Base-by-base conservation (phyloP, 2,888 invertebrate genomes). In the Microplitis deprimator region DNA sequence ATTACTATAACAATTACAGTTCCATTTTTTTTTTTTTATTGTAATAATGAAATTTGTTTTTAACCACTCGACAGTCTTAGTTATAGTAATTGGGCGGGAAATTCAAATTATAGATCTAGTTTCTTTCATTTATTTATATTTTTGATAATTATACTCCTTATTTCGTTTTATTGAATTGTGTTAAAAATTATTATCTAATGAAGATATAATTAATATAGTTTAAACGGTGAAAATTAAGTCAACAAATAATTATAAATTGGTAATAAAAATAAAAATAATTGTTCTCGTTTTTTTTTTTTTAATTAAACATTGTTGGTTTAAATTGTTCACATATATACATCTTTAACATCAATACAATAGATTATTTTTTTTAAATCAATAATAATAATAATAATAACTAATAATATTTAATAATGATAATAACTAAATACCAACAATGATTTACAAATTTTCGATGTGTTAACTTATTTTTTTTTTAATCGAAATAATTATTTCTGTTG, bases 11-110 rank as follows among this genome's bases (percentile, higher is more conserved):
- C 50, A 50, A 50, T 50, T 13, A 50, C 13, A 50, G 50, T 50
- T 50, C 50, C 8, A 50, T 50, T 50, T 50, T 50, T 13, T 50
- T 13, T 76, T 72, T 76, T 78, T 78, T 64, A 69, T 64, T 77
- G 76, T 77, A 62, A 13, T 13, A 50, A 13, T 50, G 50, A 50
- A 50, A 50, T 50, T 29, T 29, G 29, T 29, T 50, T 13, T 50
- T 50, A 50, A 13, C 50, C 29, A 29, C 29, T 29, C 13, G 50
- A 50, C 50, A 50, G 50, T 50, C 50, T 50, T 50, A 50, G 50
- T 50, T 72, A 50, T 13, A 50, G 50, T 50, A 50, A 5, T 50
- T 50, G 50, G 50, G 50, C 50, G 50, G 50, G 50, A 50, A 50
- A 50, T 8, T 8, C 5, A 50, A 13, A 13, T 50, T 50, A 50